Evolutionary conservation across 2,888 invertebrate species (phyloP).

Genomic region (Chelonus formosanus): DNA sequence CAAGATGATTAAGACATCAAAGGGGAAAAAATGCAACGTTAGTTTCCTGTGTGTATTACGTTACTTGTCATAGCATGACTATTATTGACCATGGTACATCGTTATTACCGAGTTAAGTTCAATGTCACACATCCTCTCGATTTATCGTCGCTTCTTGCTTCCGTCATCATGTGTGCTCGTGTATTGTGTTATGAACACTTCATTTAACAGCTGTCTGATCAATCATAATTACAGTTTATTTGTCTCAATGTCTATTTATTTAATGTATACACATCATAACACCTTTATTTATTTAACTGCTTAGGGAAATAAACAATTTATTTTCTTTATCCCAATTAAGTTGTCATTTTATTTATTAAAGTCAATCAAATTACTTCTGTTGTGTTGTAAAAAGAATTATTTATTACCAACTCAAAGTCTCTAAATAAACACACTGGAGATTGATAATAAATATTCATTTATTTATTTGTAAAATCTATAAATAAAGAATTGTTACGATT

Average conservation of each 20-base stretch:
- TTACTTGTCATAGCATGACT: conserved; percentile 5
- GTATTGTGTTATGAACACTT: conserved; percentile 4
- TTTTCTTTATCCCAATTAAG: too few relatives aligned
- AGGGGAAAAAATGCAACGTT: conserved; percentile 14
- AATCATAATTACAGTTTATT: conserved; percentile 37
- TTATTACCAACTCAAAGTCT: too few relatives aligned
- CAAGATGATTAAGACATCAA: conserved; percentile 2
- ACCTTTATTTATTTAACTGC: too few relatives aligned
- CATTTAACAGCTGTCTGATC: conserved; percentile 57
- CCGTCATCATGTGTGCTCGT: conserved; percentile 6
- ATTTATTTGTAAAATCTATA: too few relatives aligned
- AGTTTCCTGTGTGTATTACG: conserved; percentile 7
- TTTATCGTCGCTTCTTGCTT: conserved; percentile 44
- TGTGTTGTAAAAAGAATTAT: too few relatives aligned
- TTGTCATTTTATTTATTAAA: too few relatives aligned
- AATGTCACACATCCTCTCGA: conserved; percentile 56
- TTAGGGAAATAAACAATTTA: too few relatives aligned
- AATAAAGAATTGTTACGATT: too few relatives aligned
- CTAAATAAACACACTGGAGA: too few relatives aligned
- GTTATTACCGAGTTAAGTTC: conserved; percentile 62
- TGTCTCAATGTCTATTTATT: neutral
- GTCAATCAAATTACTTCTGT: too few relatives aligned
- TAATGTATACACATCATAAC: too few relatives aligned
- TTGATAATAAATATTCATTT: too few relatives aligned
- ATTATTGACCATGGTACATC: conserved; percentile 42